These are phyloP conservation scores for Rotaria socialis DNA, from an alignment of 2,888 invertebrate genomes.

Conservation along the genomic window DNA sequence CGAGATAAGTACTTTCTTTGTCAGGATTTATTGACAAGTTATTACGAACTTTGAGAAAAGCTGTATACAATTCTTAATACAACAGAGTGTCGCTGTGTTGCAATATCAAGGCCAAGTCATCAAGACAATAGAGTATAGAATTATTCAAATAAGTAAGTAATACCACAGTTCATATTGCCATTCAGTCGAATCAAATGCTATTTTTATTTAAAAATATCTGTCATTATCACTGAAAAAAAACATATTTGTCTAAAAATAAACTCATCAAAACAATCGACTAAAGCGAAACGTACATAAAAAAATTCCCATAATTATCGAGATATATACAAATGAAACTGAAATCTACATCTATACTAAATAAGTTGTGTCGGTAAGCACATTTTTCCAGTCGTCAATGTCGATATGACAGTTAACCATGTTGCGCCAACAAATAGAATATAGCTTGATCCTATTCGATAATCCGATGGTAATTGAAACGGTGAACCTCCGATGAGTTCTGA, in stretches of 20 bases:
- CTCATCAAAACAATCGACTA: neutral
- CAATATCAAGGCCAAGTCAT: no score
- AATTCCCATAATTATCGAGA: no score
- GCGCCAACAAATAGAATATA: neutral
- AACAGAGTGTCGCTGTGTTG: no score
- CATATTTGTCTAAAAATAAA: no score
- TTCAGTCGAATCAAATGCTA: neutral
- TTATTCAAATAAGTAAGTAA: no score
- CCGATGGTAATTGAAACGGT: slow-evolving; percentile 27
- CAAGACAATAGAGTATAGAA: no score
- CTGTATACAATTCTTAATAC: no score
- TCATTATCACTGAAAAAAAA: no score
- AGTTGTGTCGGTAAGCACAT: neutral
- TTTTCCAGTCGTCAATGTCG: neutral
- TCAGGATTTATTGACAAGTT: no score
- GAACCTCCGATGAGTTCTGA: slow-evolving; percentile 19
- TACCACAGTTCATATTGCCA: neutral
- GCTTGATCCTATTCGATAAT: slow-evolving; percentile 18
- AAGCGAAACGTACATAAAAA: neutral
- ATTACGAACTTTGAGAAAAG: no score
- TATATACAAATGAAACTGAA: neutral
- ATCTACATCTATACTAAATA: neutral
- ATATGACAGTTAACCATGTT: slow-evolving; percentile 8
- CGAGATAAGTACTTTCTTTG: no score
- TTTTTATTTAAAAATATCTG: neutral